Base-by-base conservation (phyloP, 2,797 vertebrate genomes). In the Lutjanus argentimaculatus region DNA sequence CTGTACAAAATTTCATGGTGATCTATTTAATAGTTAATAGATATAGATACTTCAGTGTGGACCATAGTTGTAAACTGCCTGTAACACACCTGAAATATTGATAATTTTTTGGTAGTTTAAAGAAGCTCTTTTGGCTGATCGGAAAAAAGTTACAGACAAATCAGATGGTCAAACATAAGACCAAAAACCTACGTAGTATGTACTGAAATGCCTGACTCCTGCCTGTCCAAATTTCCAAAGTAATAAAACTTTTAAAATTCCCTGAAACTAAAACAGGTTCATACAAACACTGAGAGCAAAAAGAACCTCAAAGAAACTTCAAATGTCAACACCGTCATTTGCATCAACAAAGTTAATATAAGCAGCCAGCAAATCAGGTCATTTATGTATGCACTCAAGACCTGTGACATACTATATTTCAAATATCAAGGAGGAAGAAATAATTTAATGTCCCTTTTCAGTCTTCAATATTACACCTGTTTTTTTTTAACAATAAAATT, bases 341-440 rank as follows among this genome's bases (percentile, higher is more conserved):
- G 1, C 11, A 57, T 69, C 17, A 21, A 25, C 14, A 21, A 17
- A 3, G 42, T 14, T 1, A 67, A 55, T 14, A 17, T 4, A n/a
- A 36, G 22, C 8, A 65, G 13, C 48, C 12, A 48, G 3, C 7
- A 4, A 74, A 56, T 10, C n/a, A 22, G 13, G 30, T 68, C 42
- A 4, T 25, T 69, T 0, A n/a, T 11, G 22, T 52, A 12, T 42
- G 45, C 14, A 8, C 55, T 56, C 52, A 70, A 6, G 9, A 55
- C 21, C 21, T 64, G 19, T 22, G 63, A 22, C 40, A 25, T 45
- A 40, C n/a, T 73, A 17, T 15, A 42, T 61, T 70, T 42, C 70
- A 40, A 17, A 43, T 6, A 56, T 6, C 9, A 10, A 17, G 1
- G 12, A 46, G 14, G n/a, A 25, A 75, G 58, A 30, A 42, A 51